Evolutionary conservation across 2,888 invertebrate species (phyloP), one percentile per base, ranked within the genome.

Genomic region (Agonum fuliginosum): DNA sequence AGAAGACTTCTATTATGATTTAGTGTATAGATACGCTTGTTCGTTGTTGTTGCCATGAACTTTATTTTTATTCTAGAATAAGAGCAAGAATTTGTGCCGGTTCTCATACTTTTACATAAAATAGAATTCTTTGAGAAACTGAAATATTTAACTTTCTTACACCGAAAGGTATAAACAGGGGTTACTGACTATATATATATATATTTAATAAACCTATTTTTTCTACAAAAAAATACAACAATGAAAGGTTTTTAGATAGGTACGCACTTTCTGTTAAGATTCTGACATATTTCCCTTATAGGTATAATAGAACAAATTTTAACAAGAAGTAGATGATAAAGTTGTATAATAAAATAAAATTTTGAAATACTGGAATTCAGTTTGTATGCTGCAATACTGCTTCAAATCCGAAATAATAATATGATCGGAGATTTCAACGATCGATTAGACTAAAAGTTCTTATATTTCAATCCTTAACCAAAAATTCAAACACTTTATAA

Each of bases 121-220:
- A 62, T 62, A 62, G 27, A 62, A 62, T 62, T 62, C 58, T 30
- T 62, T 62, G 58, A 30, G 58, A 62, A 62, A 54, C 27, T 54
- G 24, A 54, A 62, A 62, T 30, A 54, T 54, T 54, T 54, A 62
- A 62, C 58, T 62, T 62, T 62, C 58, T 62, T 62, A n/a, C n/a
- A n/a, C n/a, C n/a, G n/a, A n/a, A n/a, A n/a, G n/a, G n/a, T n/a
- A n/a, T n/a, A n/a, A n/a, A n/a, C n/a, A n/a, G n/a, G n/a, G n/a
- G n/a, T n/a, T n/a, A n/a, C n/a, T n/a, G n/a, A n/a, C n/a, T n/a
- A n/a, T n/a, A n/a, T n/a, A n/a, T n/a, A n/a, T n/a, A n/a, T n/a
- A 30, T 62, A 62, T 24, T 54, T 54, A 54, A 54, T 62, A 62
- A 62, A 62, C 58, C 58, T 14, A 30, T 62, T 62, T 62, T 62